Evolutionary conservation across 2,888 invertebrate genomes (phyloP), one percentile per base, ranked within the genome.

Genomic region (Hypomecis atomaria): DNA sequence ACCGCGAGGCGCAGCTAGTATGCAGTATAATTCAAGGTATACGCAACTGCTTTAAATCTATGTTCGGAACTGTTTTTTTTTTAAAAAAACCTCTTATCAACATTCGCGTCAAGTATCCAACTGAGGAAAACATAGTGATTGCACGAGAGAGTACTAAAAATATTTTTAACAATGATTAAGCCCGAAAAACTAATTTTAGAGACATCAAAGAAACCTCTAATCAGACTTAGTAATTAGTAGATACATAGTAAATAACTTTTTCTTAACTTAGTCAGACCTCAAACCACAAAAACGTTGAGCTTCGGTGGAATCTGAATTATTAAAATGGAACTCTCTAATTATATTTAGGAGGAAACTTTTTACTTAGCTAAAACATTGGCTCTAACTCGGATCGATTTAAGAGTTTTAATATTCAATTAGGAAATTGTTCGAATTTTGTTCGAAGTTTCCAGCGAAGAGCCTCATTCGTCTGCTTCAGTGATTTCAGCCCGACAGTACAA

Each of bases 321-420:
- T 49, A 59, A 59, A 43, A 49, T 55, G 38, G 33, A 58, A 47
- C 44, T 47, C 11, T 38, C 13, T 65, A 59, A 65, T 60, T 48
- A 57, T 56, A 50, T 60, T 52, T 37, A 55, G 55, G 9, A n/a
- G 5, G 34, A 59, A 67, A 70, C 67, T 67, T 66, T 67, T 54
- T 55, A 69, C 66, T 65, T 65, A 60, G 59, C 60, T 53, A 47
- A 65, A 59, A 65, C 60, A 60, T 13, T 38, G 56, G 50, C 55
- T 59, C 45, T 58, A 52, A 57, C 45, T 61, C 49, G 36, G 47
- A 59, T 62, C 60, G 57, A 60, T 69, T 66, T 55, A 23, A 44
- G 47, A 61, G 56, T 61, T 68, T 64, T 65, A 58, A 66, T 66
- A 66, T 68, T 66, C 62, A 64, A 68, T 70, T 70, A 70, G 36